Evolutionary conservation across 2,113 vertebrate genomes (phyloP).

Genomic region (Murina feae): DNA sequence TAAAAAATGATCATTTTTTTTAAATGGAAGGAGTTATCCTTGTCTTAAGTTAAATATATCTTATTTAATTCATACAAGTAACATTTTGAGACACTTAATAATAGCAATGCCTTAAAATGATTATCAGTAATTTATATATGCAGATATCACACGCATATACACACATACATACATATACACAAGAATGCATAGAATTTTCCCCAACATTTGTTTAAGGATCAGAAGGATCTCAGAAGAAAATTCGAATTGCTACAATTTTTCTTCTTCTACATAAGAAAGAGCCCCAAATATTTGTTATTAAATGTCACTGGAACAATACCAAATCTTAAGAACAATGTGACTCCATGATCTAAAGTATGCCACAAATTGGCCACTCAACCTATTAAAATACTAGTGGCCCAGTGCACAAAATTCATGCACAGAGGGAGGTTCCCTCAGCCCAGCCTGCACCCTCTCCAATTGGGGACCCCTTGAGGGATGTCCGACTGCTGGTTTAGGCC

Average conservation of each 20-base stretch:
- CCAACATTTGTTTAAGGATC: neutral
- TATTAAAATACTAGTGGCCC: neutral
- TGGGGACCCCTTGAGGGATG: no score
- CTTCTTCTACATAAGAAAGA: neutral
- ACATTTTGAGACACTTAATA: neutral
- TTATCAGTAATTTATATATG: neutral
- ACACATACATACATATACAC: neutral
- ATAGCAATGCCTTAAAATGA: neutral
- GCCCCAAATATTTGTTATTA: neutral
- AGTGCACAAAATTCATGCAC: no score
- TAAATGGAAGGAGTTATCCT: neutral
- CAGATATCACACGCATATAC: neutral
- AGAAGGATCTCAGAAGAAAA: neutral
- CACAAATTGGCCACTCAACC: neutral
- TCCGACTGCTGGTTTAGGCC: no score
- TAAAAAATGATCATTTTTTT: neutral
- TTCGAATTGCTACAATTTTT: neutral
- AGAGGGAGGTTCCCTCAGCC: no score
- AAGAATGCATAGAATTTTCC: neutral
- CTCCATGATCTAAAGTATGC: neutral
- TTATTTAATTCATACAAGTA: neutral
- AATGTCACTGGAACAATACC: neutral
- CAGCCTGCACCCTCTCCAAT: no score
- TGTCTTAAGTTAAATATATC: neutral
- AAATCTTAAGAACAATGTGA: neutral